Conservation (phyloP, 2,888 invertebrate species). For the Apamea crenata region DNA sequence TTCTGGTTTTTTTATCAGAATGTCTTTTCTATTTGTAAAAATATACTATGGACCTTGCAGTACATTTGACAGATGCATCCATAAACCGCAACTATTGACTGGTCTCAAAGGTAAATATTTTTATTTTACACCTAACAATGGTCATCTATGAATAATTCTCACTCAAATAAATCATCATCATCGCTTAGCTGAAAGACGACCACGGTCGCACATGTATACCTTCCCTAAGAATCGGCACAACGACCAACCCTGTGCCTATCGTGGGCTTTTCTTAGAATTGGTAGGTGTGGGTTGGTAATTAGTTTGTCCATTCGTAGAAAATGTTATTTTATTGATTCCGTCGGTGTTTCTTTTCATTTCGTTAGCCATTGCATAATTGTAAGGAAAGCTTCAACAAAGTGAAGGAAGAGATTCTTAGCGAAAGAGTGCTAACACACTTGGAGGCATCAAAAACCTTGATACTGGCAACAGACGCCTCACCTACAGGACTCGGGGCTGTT, state of each 20-base stretch:
- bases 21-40: conserved; percentile 45
- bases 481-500: too few species aligned
- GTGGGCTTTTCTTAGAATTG: too few species aligned
- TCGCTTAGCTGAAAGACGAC: not conserved
- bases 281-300: too few species aligned
- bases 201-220: not conserved
- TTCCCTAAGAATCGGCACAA: not conserved
- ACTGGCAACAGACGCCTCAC: too few species aligned
- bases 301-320: too few species aligned
- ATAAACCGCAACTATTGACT: conserved; percentile 43
- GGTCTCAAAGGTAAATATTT: conserved; percentile 46
- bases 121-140: not conserved
- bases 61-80: conserved; percentile 32
- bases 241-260: not conserved
- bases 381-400: too few species aligned
- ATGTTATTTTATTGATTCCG: too few species aligned
- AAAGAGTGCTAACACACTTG: too few species aligned
- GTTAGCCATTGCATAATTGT: too few species aligned
- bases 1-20: not conserved
- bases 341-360: too few species aligned
- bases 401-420: too few species aligned
- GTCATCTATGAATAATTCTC: not conserved
- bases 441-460: too few species aligned
- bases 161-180: not conserved
- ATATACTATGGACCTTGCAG: conserved; percentile 46